phyloP scores from a whole-genome alignment of 2,797 vertebrate genomes.

The Enteromius radiatus region DNA sequence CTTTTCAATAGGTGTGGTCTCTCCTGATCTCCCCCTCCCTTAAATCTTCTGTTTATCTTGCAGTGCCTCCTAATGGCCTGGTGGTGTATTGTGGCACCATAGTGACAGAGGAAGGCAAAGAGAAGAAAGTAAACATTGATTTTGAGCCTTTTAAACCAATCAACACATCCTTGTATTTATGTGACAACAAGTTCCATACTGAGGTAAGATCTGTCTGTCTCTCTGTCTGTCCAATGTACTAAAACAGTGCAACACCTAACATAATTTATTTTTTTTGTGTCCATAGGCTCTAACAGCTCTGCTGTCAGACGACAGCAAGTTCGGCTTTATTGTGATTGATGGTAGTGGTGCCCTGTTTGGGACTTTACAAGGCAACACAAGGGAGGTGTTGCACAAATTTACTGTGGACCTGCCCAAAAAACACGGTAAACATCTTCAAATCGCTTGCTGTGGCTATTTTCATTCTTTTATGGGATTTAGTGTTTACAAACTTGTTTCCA shows the following conservation, averaged over 20 bases:
- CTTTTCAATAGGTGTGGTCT: constrained; percentile 28
- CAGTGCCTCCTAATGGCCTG: constrained; percentile 91
- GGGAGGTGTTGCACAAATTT: constrained; percentile 92
- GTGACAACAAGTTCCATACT: constrained; percentile 93
- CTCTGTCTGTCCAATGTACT: neutral
- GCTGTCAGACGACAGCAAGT: constrained; percentile 90
- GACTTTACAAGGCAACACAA: constrained; percentile 89
- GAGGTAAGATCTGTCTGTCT: constrained; percentile 78
- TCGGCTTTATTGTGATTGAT: constrained; percentile 91
- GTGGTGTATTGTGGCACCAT: constrained; percentile 95
- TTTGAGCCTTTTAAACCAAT: constrained; percentile 94
- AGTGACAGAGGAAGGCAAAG: constrained; percentile 92
- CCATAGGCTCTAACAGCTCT: constrained; percentile 87
- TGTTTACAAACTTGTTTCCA: neutral
- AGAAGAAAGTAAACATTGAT: constrained; percentile 94
- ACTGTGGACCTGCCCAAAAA: constrained; percentile 93
- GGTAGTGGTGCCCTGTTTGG: constrained; percentile 90
- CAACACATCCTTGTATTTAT: constrained; percentile 90
- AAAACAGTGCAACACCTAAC: neutral
- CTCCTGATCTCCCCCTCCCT: constrained; percentile 5
- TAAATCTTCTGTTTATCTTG: constrained; percentile 53
- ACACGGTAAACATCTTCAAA: constrained; percentile 78
- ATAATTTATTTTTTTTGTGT: neutral
- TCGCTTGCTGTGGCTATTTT: neutral
- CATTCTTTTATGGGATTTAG: neutral